These are phyloP conservation scores for Dioctria linearis DNA, from an alignment of 2,888 invertebrate species.

Conservation along the genomic window DNA sequence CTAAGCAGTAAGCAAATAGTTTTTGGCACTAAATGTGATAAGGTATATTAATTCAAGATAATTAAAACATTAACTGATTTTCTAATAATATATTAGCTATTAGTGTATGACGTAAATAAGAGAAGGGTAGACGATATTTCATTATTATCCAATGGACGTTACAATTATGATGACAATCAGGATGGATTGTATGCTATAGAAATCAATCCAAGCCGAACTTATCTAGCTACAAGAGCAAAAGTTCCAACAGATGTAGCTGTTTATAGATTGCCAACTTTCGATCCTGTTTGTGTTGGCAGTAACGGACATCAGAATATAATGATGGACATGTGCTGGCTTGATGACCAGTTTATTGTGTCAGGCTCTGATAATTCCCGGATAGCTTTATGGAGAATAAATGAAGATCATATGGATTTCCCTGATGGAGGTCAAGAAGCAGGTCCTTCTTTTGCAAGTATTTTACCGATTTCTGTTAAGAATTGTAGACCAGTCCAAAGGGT, in stretches of 20 bases:
- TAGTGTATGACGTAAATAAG: background rate
- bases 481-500: constrained; percentile 82
- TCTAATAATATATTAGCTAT: too few relatives aligned
- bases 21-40: too few relatives aligned
- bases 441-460: constrained; percentile 67
- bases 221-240: constrained; percentile 92
- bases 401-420: too few relatives aligned
- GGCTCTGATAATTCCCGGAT: constrained; percentile 93
- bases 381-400: constrained; percentile 73
- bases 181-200: constrained; percentile 95
- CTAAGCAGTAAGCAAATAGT: constrained; percentile 77
- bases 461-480: constrained; percentile 75
- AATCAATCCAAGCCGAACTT: constrained; percentile 91
- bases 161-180: constrained; percentile 74
- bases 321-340: constrained; percentile 95
- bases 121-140: constrained; percentile 92
- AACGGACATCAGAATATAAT: constrained; percentile 91
- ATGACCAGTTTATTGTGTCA: constrained; percentile 94
- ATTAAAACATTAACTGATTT: too few relatives aligned
- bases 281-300: constrained; percentile 78
- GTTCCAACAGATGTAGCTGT: constrained; percentile 95
- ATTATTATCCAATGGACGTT: constrained; percentile 78
- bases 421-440: constrained; percentile 65
- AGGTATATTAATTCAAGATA: constrained; percentile 71
- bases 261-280: constrained; percentile 83